phyloP scores from a whole-genome alignment of 2,113 vertebrate genomes.

The Crotalus horridus region DNA sequence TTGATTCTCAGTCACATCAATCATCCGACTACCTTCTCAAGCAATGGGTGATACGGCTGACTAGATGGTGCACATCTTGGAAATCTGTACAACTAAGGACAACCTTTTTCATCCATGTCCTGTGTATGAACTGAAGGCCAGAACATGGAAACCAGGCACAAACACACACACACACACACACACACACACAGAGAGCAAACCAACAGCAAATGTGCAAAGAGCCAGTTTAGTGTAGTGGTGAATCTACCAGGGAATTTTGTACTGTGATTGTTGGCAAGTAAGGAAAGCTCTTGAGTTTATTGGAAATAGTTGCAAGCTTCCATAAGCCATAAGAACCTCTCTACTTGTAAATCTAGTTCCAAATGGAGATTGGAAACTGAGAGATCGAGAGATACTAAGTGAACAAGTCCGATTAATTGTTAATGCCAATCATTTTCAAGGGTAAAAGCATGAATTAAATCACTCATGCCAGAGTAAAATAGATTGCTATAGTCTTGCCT shows the following conservation, averaged over 20 bases:
- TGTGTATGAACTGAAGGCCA: background rate
- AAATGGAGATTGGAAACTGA: background rate
- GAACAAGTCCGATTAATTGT: conserved; percentile 5
- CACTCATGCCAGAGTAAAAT: conserved; percentile 24
- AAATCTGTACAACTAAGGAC: background rate
- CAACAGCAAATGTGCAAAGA: too few species aligned
- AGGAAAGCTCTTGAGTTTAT: background rate
- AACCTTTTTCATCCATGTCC: background rate
- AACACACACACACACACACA: background rate
- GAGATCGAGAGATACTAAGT: background rate
- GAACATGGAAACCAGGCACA: background rate
- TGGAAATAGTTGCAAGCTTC: background rate
- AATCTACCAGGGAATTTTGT: background rate
- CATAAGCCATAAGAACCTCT: background rate
- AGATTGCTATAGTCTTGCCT: conserved; percentile 18
- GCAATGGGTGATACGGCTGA: background rate
- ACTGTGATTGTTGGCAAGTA: background rate
- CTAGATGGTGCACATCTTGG: background rate
- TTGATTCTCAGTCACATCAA: background rate
- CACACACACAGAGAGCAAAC: background rate
- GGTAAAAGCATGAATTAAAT: conserved; percentile 20
- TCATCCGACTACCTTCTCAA: background rate
- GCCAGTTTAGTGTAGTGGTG: too few species aligned
- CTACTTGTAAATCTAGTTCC: background rate
- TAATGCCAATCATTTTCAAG: background rate